phyloP scores from a whole-genome alignment of 1,140 invertebrate genomes.

The Ericerus pela region DNA sequence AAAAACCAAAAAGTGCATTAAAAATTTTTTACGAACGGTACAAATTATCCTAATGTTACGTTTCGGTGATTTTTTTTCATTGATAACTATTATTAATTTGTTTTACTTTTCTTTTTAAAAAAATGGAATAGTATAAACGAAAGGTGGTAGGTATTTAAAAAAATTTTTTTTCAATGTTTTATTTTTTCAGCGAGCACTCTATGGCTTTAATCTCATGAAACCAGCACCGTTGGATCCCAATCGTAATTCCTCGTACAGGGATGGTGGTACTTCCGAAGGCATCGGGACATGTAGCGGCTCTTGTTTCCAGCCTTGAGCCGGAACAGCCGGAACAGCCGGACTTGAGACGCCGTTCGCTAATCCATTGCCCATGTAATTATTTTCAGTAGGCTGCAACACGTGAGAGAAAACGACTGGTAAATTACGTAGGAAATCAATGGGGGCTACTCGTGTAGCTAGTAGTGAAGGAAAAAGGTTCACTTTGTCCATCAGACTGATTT shows the following conservation, averaged over 20 bases:
- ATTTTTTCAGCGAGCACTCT: constrained; percentile 25
- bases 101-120: no score
- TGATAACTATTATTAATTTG: no score
- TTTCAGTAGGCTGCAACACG: neutral
- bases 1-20: neutral
- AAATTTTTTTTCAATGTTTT: no score
- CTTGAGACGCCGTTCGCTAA: constrained; percentile 5
- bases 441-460: no score
- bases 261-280: constrained; percentile 49
- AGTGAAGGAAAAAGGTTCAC: no score
- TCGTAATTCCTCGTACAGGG: constrained; percentile 61
- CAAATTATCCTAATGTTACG: no score
- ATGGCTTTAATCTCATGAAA: constrained; percentile 53
- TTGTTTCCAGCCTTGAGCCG: constrained; percentile 34
- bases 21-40: neutral
- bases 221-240: constrained; percentile 59
- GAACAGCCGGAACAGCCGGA: neutral
- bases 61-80: neutral
- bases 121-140: no score
- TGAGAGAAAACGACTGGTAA: neutral
- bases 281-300: constrained; percentile 38
- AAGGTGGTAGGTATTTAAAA: no score
- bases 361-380: neutral
- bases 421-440: no score
- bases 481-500: no score